Percentiles rank a stretch among this genome's conserved stretches.
Conservation (phyloP, 1,140 invertebrate genomes). For the Helicoverpa armigera region DNA sequence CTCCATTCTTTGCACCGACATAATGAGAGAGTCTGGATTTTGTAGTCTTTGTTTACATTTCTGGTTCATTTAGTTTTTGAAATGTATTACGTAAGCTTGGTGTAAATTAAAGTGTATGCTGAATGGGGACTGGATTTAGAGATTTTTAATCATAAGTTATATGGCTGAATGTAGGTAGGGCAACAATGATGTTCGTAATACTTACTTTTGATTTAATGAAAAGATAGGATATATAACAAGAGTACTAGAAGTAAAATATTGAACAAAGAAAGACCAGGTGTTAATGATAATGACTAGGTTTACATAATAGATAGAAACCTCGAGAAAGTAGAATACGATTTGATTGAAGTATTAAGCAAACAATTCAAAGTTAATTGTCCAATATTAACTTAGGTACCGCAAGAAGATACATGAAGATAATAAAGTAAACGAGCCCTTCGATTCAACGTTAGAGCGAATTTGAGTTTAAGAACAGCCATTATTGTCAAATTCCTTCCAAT, state of each 20-base stretch:
- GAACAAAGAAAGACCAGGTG: too few species aligned
- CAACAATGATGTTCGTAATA: background rate
- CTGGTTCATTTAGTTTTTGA: slow-evolving; percentile 39
- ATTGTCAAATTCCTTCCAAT: slow-evolving; percentile 46
- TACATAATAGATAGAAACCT: too few species aligned
- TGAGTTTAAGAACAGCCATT: slow-evolving; percentile 38
- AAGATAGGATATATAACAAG: background rate
- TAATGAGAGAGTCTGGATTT: slow-evolving; percentile 41
- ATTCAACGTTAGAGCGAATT: slow-evolving; percentile 24
- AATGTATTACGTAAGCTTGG: slow-evolving; percentile 22
- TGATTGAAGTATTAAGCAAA: slow-evolving; percentile 15
- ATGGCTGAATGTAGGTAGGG: too few species aligned
- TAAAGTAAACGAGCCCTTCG: slow-evolving; percentile 31
- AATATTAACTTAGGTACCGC: slow-evolving; percentile 16
- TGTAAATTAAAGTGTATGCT: slow-evolving; percentile 39
- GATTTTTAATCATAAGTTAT: slow-evolving; percentile 1
- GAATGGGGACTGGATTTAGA: slow-evolving; percentile 6
- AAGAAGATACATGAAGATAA: slow-evolving; percentile 27
- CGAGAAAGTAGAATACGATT: too few species aligned
- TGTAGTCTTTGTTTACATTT: slow-evolving; percentile 39
- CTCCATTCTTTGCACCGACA: slow-evolving; percentile 32
- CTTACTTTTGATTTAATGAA: background rate
- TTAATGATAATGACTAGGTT: too few species aligned
- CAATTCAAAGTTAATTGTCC: background rate
- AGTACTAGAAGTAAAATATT: too few species aligned